Base-by-base conservation (phyloP, 2,888 invertebrate species). In the Phytoseiulus persimilis region DNA sequence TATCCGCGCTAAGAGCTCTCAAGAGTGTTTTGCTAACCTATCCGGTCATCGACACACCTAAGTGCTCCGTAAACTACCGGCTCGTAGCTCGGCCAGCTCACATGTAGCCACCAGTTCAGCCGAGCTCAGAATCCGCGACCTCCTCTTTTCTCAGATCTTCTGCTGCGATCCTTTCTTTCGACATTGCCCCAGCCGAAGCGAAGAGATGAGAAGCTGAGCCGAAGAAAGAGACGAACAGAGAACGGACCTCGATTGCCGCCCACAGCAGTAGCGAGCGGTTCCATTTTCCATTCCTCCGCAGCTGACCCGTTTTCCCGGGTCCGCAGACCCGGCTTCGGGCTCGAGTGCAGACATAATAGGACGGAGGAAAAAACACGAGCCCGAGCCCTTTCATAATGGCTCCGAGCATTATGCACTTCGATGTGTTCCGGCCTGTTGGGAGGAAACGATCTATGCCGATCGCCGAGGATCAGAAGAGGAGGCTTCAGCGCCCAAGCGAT, bases 1-100 rank as follows among this genome's bases (percentile, higher is more conserved):
- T 65, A 65, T 65, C 65, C n/a, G n/a, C n/a, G n/a, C 65, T 65
- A 65, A 65, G 65, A 65, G 65, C 65, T 65, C 65, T 65, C 65
- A 18, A 65, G 65, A 65, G 65, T 65, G 65, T 65, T 65, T 65
- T 65, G 65, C 65, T 65, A 65, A 65, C 65, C 65, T 65, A 65
- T 65, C 65, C 65, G 65, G 65, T 65, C 65, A 65, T 65, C 65
- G 65, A 65, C 65, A 65, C 65, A 65, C 65, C 18, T 65, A 18
- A 65, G 65, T 65, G 65, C 65, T 65, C 18, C 28, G 65, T 23
- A 65, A 65, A 65, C 65, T 65, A 65, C 65, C 65, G 65, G 65
- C 28, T 65, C 65, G 65, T 65, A 6, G 14, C 18, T 65, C 65
- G 65, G 65, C 18, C 65, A 65, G 18, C 18, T 65, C 65, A 23